Base-by-base conservation (phyloP, 37 sponge, comb jelly and placozoan species). In the Agelas oroides region DNA sequence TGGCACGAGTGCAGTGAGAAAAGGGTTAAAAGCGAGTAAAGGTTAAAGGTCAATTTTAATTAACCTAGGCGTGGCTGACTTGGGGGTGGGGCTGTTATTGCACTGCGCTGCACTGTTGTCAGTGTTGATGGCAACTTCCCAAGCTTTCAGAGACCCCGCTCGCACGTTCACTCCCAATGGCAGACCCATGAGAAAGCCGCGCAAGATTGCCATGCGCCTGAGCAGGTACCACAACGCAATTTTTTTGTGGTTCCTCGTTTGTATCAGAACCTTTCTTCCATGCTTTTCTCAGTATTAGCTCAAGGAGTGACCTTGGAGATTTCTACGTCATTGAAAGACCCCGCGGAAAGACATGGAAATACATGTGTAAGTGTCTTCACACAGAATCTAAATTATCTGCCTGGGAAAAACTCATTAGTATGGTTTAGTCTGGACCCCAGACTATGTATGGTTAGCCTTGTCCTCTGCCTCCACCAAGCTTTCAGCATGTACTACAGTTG, bases 171-270 rank as follows among this genome's bases (percentile, higher is more conserved):
- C 81, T 33, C 78, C 90, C 11, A 72, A 63, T 54, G 85, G 81
- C 31, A 75, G 86, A 68, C 91, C 91, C 24, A 24, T 69, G 39
- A 85, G 38, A 61, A 80, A 81, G 53, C 75, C 77, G 0, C 34
- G 56, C 52, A 91, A 64, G 76, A 23, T 79, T 31, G 81, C 39
- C 8, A 57, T 59, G 73, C 30, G 61, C 15, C 21, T 71, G 24
- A 63, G 68, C 25, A 25, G 33, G 23, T 15, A n/a, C 68, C 20
- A 15, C n/a, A n/a, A n/a, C 31, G n/a, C n/a, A n/a, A n/a, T 5
- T 61, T 65, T 12, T 36, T 18, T 11, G 57, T 57, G 53, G 63
- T n/a, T n/a, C n/a, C n/a, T n/a, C n/a, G n/a, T n/a, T n/a, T n/a
- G n/a, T n/a, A n/a, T n/a, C n/a, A 18, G 17, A 15, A 56, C 58